Evolutionary conservation across 2,113 vertebrate genomes (phyloP), one percentile per base, ranked within the genome.

Genomic region (Psephotus haematonotus): DNA sequence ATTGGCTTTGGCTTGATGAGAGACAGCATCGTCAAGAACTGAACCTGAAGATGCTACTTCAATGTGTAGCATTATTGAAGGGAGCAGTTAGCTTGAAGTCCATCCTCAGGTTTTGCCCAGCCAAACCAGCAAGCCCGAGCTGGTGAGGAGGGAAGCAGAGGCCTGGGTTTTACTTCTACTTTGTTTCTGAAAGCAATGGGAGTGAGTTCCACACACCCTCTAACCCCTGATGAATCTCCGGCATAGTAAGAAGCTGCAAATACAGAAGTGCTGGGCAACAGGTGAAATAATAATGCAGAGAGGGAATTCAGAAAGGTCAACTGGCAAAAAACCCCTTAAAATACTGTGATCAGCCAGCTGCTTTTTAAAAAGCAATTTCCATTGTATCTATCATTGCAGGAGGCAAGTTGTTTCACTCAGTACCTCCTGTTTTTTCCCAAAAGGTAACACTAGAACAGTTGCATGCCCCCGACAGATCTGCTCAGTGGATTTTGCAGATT

Each of bases 401-500:
- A 95, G 84, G 79, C 70, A 92, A 90, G 70, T 44, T 35, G 28
- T 76, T 89, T 85, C 93, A 90, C 90, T 94, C 92, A 89, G 88
- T 95, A 64, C 97, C 96, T 96, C 92, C 81, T 97, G 94, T 44
- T 94, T 95, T 97, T 60, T 39, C 16, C 78, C 52, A 90, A 93
- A 96, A 96, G 87, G 63, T 95, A 93, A 93, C 86, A 92, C 57
- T 31, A 93, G 72, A 92, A 65, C 86, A 95, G 49, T 63, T 86
- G 88, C 91, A 92, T 89, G 82, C 83, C 88, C 95, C 77, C 71
- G 81, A 72, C 92, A 96, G 86, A 50, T 46, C 80, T 96, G 91
- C 92, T 89, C 70, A 60, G 92, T 85, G 74, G 74, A 78, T 86
- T 93, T 93, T 95, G 43, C 96, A 53, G 81, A 79, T 76, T 79